Evolutionary conservation across 2,113 vertebrate genomes (phyloP).

Genomic region (Epinephelus moara): DNA sequence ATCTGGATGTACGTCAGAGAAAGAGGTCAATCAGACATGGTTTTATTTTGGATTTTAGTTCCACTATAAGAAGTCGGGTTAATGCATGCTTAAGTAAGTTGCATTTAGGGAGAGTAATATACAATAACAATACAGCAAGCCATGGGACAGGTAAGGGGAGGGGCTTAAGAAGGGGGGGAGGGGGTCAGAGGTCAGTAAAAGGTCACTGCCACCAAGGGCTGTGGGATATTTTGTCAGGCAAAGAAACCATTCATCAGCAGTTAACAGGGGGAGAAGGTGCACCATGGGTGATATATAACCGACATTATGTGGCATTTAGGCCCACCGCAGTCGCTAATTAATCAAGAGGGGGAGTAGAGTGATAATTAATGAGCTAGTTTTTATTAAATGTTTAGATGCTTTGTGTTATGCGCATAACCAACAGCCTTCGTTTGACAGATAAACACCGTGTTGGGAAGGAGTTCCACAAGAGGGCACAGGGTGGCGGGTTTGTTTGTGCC

Average conservation of each 20-base stretch:
- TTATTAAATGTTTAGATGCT: constrained; percentile 55
- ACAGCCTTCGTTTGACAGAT: constrained; percentile 88
- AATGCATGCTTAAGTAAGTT: constrained; percentile 99
- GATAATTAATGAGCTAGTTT: constrained; percentile 57
- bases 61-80: constrained; percentile 84
- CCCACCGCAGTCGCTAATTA: constrained; percentile 45
- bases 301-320: constrained; percentile 65
- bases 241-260: constrained; percentile 60
- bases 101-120: constrained; percentile 98
- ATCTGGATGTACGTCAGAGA: constrained; percentile 95
- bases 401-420: constrained; percentile 80
- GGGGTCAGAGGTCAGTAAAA: constrained; percentile 66
- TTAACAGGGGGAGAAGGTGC: constrained; percentile 40
- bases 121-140: constrained; percentile 92
- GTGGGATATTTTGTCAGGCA: constrained; percentile 71
- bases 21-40: constrained; percentile 87
- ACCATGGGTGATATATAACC: constrained; percentile 59
- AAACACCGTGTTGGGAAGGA: constrained; percentile 77
- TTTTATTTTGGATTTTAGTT: constrained; percentile 89
- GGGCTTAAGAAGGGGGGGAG: constrained; percentile 24
- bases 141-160: constrained; percentile 67
- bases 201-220: constrained; percentile 78
- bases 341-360: constrained; percentile 39
- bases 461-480: constrained; percentile 89
- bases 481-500: constrained; percentile 29